These are phyloP conservation scores for Anolis carolinensis DNA, from an alignment of 2,113 vertebrate species.

Conservation along the genomic window DNA sequence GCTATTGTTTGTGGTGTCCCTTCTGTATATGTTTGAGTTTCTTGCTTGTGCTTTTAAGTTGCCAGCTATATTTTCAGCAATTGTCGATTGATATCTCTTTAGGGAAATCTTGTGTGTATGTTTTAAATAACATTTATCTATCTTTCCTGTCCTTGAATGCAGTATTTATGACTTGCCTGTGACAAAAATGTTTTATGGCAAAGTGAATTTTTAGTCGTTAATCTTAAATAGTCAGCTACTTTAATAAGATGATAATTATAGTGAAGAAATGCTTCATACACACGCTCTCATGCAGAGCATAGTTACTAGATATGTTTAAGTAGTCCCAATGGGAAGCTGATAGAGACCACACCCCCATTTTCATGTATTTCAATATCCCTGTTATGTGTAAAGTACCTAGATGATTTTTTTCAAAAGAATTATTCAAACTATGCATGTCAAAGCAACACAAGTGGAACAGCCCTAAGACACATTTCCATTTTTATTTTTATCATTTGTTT, in stretches of 20 bases:
- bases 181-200: neutral
- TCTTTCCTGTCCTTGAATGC: neutral
- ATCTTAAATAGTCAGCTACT: neutral
- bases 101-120: neutral
- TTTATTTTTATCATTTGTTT: too few relatives aligned
- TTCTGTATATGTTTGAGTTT: rapidly evolving
- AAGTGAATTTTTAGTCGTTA: neutral
- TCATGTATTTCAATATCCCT: neutral
- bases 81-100: neutral
- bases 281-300: neutral
- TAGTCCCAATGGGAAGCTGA: neutral
- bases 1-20: rapidly evolving
- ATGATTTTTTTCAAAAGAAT: neutral
- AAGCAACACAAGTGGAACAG: neutral
- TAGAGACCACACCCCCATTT: neutral
- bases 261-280: neutral
- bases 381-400: neutral
- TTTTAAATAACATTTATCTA: neutral
- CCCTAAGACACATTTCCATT: neutral
- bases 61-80: neutral
- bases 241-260: neutral
- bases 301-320: neutral
- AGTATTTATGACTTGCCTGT: neutral
- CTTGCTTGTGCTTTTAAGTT: rapidly evolving
- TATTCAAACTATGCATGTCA: neutral